Conservation (phyloP, 2,113 vertebrate genomes). For the Microtus richardsoni region DNA sequence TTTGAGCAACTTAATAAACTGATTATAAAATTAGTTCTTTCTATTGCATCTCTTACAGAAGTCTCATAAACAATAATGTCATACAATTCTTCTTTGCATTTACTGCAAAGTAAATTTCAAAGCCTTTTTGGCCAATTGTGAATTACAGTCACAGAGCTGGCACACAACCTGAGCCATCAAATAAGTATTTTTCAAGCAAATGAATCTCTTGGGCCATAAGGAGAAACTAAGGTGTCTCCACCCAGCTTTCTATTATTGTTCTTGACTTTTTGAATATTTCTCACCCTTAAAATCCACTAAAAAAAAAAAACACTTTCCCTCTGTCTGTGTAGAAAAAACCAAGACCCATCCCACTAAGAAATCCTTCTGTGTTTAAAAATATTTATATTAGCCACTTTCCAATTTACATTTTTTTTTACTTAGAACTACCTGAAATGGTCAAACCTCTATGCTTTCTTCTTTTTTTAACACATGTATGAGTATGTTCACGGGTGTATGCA, state of each 20-base stretch:
- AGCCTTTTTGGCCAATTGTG: background rate
- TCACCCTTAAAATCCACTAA: background rate
- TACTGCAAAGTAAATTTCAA: slow-evolving; percentile 5
- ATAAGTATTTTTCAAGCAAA: slow-evolving; percentile 44
- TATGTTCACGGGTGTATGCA: background rate
- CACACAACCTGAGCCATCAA: slow-evolving; percentile 30
- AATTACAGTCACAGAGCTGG: slow-evolving; percentile 34
- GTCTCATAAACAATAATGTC: background rate
- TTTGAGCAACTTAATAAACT: background rate
- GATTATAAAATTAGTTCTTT: slow-evolving; percentile 11
- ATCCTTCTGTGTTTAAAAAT: background rate
- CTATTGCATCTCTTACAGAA: background rate
- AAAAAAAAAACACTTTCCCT: background rate
- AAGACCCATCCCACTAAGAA: background rate
- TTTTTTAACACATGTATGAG: background rate
- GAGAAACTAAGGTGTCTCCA: background rate
- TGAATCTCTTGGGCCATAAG: background rate
- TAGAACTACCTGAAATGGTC: background rate
- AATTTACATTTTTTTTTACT: background rate
- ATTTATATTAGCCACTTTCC: background rate
- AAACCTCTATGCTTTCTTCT: background rate
- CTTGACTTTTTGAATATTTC: background rate
- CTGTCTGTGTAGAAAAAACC: background rate
- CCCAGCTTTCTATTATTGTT: background rate
- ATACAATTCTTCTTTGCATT: background rate